Percentiles rank a stretch among this genome's conserved stretches.
Conservation (phyloP, 2,888 invertebrate genomes). For the Smittia sp. region DNA sequence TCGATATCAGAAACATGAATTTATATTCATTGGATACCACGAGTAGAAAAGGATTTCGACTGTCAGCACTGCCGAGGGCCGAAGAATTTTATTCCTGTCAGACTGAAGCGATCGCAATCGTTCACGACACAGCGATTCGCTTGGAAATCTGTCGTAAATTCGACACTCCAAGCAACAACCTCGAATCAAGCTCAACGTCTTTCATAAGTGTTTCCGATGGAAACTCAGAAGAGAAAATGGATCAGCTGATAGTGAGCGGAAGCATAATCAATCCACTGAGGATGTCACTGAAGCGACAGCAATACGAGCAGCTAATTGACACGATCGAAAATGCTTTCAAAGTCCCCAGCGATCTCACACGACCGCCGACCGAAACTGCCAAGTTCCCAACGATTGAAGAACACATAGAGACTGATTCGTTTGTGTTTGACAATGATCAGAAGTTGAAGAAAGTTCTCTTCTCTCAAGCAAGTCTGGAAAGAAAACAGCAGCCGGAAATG, state of each 20-base stretch:
- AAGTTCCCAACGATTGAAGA: slow-evolving; percentile 49
- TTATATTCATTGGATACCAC: slow-evolving; percentile 72
- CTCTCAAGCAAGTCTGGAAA: slow-evolving; percentile 25
- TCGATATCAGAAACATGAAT: slow-evolving; percentile 84
- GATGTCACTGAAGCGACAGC: slow-evolving; percentile 78
- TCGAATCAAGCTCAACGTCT: slow-evolving; percentile 7
- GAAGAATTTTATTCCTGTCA: slow-evolving; percentile 73
- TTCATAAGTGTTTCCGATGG: slow-evolving; percentile 29
- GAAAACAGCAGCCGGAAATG: slow-evolving; percentile 42
- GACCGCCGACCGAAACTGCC: slow-evolving; percentile 48
- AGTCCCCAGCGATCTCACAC: slow-evolving; percentile 45
- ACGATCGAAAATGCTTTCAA: slow-evolving; percentile 56
- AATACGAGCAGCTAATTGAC: slow-evolving; percentile 86
- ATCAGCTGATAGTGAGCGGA: slow-evolving; percentile 58
- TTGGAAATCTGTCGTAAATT: slow-evolving; percentile 56
- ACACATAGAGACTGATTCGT: neutral
- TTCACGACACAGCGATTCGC: slow-evolving; percentile 84
- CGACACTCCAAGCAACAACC: neutral
- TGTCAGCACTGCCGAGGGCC: slow-evolving; percentile 55
- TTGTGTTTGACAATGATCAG: slow-evolving; percentile 41
- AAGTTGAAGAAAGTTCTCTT: slow-evolving; percentile 41
- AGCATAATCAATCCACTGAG: slow-evolving; percentile 80
- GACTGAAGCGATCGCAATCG: slow-evolving; percentile 74
- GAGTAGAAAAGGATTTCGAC: slow-evolving; percentile 51
- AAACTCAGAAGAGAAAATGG: slow-evolving; percentile 10